Conservation (phyloP, 2,113 vertebrate species). For the Zosterops japonicus region DNA sequence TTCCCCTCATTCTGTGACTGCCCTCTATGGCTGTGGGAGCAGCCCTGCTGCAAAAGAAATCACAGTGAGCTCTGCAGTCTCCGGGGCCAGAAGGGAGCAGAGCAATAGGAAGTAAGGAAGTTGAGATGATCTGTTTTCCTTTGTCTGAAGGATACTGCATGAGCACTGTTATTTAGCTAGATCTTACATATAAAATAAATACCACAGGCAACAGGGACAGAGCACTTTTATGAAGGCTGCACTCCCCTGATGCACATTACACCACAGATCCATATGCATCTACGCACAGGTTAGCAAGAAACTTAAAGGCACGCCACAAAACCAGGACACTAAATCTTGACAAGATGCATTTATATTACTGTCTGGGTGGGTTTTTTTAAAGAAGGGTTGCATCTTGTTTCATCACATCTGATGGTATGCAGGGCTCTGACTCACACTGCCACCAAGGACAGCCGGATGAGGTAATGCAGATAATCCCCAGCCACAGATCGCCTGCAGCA, state of each 20-base stretch:
- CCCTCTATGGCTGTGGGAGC: neutral
- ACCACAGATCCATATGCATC: neutral
- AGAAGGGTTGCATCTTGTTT: conserved; percentile 45
- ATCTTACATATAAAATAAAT: neutral
- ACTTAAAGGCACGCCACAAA: neutral
- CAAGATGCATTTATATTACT: neutral
- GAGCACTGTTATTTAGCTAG: neutral
- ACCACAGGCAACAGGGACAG: neutral
- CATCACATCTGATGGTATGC: conserved; percentile 47
- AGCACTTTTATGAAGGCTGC: neutral
- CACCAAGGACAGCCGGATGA: conserved; percentile 29
- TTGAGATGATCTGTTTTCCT: neutral
- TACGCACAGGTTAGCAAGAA: neutral
- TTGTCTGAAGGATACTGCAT: neutral
- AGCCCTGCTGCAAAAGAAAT: neutral
- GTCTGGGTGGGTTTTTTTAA: neutral
- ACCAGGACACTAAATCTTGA: neutral
- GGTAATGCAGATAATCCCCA: conserved; percentile 58
- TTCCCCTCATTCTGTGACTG: neutral
- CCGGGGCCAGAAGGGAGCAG: neutral
- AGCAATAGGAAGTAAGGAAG: neutral
- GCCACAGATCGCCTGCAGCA: conserved; percentile 4
- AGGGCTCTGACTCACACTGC: conserved; percentile 60
- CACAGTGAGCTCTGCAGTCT: neutral
- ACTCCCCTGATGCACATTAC: neutral